phyloP scores from a whole-genome alignment of 2,797 vertebrate species.

The Paramormyrops hopkinsi region DNA sequence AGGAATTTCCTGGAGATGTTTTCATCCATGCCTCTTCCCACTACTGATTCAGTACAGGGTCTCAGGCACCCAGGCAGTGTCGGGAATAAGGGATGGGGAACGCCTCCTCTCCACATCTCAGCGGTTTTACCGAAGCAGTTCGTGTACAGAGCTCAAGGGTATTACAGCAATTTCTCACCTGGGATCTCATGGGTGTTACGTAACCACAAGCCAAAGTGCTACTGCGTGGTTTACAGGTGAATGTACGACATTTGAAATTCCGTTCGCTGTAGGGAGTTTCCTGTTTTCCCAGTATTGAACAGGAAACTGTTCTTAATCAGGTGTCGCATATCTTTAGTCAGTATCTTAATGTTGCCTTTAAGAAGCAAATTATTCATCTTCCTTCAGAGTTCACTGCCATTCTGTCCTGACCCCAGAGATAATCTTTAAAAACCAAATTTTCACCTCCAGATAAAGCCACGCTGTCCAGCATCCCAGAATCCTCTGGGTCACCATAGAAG shows the following conservation, averaged over 20 bases:
- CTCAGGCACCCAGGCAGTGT: not conserved
- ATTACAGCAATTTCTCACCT: slow-evolving; percentile 2
- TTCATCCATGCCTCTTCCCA: not conserved
- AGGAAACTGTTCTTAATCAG: not conserved
- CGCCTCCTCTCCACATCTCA: not conserved
- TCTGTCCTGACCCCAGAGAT: not conserved
- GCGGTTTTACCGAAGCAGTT: not conserved
- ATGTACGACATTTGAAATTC: not conserved
- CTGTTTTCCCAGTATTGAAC: not conserved
- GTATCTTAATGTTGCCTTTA: not conserved
- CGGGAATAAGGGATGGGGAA: not conserved
- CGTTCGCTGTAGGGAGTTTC: not conserved
- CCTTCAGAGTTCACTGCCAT: not conserved
- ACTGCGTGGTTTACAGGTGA: not conserved
- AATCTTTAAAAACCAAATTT: not conserved
- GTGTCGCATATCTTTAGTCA: not conserved
- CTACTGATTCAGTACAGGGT: not conserved
- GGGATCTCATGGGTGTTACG: not conserved
- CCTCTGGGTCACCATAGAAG: not conserved
- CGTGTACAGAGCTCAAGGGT: not conserved
- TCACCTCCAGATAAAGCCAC: not conserved
- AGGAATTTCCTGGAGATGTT: not conserved
- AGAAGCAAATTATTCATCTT: not conserved
- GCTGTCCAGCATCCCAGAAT: not conserved
- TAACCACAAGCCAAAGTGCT: not conserved